Evolutionary conservation across 2,113 vertebrate species (phyloP).

Genomic region (Caloenas nicobarica): DNA sequence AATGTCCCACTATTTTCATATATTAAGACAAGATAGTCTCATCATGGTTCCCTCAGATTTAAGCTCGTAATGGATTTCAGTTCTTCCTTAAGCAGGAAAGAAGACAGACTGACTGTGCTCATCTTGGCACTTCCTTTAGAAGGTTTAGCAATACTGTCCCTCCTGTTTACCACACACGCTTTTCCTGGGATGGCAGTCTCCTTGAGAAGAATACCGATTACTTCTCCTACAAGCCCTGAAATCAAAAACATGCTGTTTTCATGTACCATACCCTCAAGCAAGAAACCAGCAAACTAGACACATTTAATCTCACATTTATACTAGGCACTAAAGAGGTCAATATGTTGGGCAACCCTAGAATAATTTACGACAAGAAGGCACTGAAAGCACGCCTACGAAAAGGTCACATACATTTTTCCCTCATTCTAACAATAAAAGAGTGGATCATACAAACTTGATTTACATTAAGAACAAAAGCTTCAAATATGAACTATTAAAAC

Average conservation of each 20-base stretch:
- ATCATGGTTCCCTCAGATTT: not conserved
- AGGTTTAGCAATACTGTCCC: not conserved
- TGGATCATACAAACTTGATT: not conserved
- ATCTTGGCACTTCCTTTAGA: not conserved
- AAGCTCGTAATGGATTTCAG: not conserved
- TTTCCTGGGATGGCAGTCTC: not conserved
- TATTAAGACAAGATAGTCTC: not conserved
- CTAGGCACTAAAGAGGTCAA: not conserved
- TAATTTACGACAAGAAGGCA: not conserved
- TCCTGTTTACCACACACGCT: not conserved
- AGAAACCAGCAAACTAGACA: not conserved
- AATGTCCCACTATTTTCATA: not conserved
- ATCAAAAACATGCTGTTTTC: not conserved
- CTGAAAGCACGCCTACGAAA: not conserved
- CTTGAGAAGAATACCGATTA: not conserved
- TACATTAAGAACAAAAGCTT: not conserved
- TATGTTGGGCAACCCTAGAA: not conserved
- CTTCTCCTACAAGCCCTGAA: not conserved
- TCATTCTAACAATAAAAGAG: not conserved
- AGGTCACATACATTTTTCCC: not conserved
- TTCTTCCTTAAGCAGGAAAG: not conserved
- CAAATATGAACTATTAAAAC: not conserved
- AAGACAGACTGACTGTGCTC: not conserved
- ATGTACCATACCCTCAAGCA: not conserved
- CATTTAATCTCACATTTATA: not conserved